These are phyloP conservation scores for Apamea anceps DNA, from an alignment of 2,888 invertebrate species.

Conservation along the genomic window DNA sequence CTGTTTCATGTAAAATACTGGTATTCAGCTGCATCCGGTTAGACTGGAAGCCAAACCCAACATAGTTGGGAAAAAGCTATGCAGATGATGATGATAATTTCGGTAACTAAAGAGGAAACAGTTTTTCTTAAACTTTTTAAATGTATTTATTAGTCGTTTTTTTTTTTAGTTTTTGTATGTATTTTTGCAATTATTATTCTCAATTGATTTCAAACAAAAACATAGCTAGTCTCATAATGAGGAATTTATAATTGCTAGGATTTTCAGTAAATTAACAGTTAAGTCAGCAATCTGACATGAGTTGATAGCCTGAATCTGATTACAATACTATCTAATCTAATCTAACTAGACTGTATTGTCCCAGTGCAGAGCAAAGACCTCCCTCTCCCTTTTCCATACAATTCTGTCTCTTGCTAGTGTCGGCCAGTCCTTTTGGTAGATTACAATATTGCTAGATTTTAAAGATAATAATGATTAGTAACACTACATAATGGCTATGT, in stretches of 20 bases:
- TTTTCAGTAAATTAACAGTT: background rate
- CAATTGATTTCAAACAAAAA: background rate
- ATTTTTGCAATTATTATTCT: background rate
- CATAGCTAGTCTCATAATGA: background rate
- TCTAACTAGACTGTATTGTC: too few relatives aligned
- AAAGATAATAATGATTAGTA: background rate
- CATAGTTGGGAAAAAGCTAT: background rate
- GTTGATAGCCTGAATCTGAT: background rate
- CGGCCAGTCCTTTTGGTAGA: background rate
- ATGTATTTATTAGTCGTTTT: too few relatives aligned
- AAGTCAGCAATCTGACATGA: background rate
- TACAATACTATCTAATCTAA: background rate
- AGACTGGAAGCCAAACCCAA: background rate
- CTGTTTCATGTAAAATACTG: background rate
- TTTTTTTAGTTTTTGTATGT: too few relatives aligned
- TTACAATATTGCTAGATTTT: background rate
- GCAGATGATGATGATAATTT: background rate
- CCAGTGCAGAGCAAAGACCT: too few relatives aligned
- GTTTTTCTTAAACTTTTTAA: background rate
- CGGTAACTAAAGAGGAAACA: background rate
- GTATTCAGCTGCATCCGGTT: background rate
- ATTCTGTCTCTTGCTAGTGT: too few relatives aligned
- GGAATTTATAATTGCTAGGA: background rate
- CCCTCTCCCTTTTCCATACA: too few relatives aligned
- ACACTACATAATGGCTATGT: background rate